A percentile compares a stretch with the other conserved stretches of the same genome.
Conservation (phyloP, 2,113 vertebrate species). For the Onychostoma macrolepis region DNA sequence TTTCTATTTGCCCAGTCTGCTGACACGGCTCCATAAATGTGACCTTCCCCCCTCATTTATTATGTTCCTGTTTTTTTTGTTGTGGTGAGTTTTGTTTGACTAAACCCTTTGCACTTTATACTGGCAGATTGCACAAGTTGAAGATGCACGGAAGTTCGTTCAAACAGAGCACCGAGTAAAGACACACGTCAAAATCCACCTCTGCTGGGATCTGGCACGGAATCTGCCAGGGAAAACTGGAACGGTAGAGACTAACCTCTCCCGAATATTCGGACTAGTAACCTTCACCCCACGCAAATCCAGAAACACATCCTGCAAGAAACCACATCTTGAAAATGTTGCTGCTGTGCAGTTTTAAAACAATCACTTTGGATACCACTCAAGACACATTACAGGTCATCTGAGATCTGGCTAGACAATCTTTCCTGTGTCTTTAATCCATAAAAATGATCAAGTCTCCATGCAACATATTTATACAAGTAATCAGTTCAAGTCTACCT, state of each 20-base stretch:
- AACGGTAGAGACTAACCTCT: constrained; percentile 28
- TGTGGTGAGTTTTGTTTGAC: constrained; percentile 16
- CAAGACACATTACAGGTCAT: background rate
- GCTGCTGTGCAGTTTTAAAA: constrained; percentile 52
- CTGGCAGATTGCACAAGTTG: constrained; percentile 72
- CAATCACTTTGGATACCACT: constrained; percentile 3
- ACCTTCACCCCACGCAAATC: constrained; percentile 26
- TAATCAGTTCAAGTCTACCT: constrained; percentile 43
- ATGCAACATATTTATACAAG: constrained; percentile 50
- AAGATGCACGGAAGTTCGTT: constrained; percentile 73
- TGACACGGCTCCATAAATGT: background rate
- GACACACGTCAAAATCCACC: constrained; percentile 41
- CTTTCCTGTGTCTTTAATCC: constrained; percentile 33
- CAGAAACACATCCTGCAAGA: constrained; percentile 49
- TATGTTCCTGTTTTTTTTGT: constrained; percentile 32
- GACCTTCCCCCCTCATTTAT: background rate
- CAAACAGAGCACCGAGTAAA: constrained; percentile 60
- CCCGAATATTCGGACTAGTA: constrained; percentile 18
- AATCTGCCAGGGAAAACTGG: constrained; percentile 33
- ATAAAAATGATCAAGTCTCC: constrained; percentile 42
- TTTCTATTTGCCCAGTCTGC: background rate
- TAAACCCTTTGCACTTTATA: constrained; percentile 23
- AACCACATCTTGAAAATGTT: constrained; percentile 30
- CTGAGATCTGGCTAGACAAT: constrained; percentile 3
- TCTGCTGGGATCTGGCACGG: background rate